Percentiles rank a stretch among this genome's conserved stretches.
phyloP scores from a whole-genome alignment of 1,140 invertebrate genomes.

The Sweltsa coloradensis region DNA sequence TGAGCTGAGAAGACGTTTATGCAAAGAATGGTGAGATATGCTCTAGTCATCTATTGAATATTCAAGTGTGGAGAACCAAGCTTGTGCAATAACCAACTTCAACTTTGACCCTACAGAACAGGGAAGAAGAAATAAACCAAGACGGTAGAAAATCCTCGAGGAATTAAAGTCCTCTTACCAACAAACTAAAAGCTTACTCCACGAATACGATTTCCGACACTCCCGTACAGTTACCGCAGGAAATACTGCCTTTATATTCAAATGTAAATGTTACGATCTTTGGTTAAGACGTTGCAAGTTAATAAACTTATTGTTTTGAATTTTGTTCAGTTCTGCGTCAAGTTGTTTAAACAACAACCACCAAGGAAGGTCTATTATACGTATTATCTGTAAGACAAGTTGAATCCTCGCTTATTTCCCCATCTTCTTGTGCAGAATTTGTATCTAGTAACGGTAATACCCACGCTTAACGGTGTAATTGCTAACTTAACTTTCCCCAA shows the following conservation, averaged over 20 bases:
- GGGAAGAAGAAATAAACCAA: conserved; percentile 6
- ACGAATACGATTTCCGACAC: conserved; percentile 3
- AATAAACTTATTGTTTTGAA: neutral
- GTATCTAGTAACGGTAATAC: conserved; percentile 9
- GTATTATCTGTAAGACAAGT: conserved; percentile 9
- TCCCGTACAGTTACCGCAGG: neutral
- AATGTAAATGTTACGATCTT: too few species aligned
- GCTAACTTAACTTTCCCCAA: conserved; percentile 9
- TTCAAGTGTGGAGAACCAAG: too few species aligned
- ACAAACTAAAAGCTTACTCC: neutral
- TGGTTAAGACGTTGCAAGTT: neutral
- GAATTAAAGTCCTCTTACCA: conserved; percentile 2
- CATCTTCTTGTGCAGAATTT: conserved; percentile 9
- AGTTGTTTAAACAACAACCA: neutral
- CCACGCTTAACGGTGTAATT: conserved; percentile 10
- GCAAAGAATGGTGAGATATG: too few species aligned
- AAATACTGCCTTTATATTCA: neutral
- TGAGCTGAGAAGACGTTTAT: too few species aligned
- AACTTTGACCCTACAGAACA: conserved; percentile 1
- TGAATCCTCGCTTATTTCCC: conserved; percentile 6
- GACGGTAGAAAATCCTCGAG: conserved; percentile 2
- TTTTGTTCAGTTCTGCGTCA: neutral
- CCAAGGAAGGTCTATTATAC: neutral
- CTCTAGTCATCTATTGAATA: too few species aligned
- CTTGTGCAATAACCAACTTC: neutral